Percentiles rank a stretch among this genome's conserved stretches.
These are phyloP conservation scores for Falco novaeseelandiae DNA, from an alignment of 2,797 vertebrate species.

Conservation along the genomic window DNA sequence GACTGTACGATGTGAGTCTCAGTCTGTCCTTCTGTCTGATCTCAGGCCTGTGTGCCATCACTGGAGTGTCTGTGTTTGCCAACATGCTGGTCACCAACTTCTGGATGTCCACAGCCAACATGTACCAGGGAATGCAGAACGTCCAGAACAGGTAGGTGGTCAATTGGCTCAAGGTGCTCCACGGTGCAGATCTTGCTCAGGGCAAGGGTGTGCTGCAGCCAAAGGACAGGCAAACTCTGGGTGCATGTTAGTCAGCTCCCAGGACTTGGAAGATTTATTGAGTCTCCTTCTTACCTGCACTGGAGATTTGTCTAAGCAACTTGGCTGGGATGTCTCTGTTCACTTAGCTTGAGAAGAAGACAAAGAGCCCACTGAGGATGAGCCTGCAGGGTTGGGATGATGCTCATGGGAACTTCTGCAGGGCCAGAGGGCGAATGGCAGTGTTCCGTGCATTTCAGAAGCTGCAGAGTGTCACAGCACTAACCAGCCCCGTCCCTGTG, in stretches of 20 bases:
- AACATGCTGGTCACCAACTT: conserved; percentile 93
- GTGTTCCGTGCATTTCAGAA: accelerated
- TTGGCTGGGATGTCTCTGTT: neutral
- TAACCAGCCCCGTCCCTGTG: neutral
- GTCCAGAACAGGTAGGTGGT: conserved; percentile 78
- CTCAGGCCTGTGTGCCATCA: conserved; percentile 87
- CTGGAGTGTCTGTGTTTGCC: conserved; percentile 90
- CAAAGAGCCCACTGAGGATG: neutral
- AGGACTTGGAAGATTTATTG: neutral
- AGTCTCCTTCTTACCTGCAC: neutral
- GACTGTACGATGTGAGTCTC: neutral
- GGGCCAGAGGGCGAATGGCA: neutral
- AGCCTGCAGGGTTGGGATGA: too few relatives aligned
- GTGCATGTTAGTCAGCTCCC: accelerated
- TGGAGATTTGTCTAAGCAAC: neutral
- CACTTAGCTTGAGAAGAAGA: neutral
- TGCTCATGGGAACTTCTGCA: neutral
- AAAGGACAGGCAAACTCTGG: neutral
- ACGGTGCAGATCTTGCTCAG: neutral
- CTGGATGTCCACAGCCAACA: conserved; percentile 80
- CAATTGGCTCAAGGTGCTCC: neutral
- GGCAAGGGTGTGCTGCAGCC: neutral
- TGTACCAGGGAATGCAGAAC: conserved; percentile 75
- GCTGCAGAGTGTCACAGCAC: neutral
- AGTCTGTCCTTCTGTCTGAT: neutral